Evolutionary conservation across 2,797 vertebrate genomes (phyloP).

Genomic region (Syngnathus rostellatus): DNA sequence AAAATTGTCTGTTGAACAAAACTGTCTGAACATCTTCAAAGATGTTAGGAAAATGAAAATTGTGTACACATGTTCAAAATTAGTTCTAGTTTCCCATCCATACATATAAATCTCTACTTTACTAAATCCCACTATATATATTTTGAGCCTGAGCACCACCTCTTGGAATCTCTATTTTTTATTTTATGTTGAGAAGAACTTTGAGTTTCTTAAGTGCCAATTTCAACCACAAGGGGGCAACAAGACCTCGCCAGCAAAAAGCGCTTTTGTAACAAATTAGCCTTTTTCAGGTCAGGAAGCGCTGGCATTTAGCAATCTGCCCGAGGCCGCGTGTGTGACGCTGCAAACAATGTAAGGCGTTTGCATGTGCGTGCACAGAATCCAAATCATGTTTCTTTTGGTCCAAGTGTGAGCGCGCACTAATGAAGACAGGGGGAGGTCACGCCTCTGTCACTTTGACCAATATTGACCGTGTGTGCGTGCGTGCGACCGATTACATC

Average conservation of each 20-base stretch:
- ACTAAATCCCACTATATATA: not conserved
- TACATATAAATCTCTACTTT: not conserved
- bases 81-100: not conserved
- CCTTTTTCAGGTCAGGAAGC: not conserved
- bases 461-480: conserved; percentile 54
- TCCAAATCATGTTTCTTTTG: conserved; percentile 22
- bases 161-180: not conserved
- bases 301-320: conserved; percentile 6
- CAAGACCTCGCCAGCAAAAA: not conserved
- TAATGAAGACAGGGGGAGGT: conserved; percentile 48
- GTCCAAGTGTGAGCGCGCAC: conserved; percentile 29
- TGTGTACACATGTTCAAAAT: not conserved
- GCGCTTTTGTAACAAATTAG: not conserved
- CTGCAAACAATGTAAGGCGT: conserved; percentile 1
- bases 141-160: no score
- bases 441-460: conserved; percentile 46
- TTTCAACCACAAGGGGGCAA: not conserved
- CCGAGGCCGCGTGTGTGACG: not conserved
- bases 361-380: not conserved
- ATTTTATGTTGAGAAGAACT: not conserved
- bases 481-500: conserved; percentile 33
- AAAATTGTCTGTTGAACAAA: not conserved
- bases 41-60: not conserved
- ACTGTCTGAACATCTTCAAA: not conserved
- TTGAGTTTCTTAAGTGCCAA: not conserved